Evolutionary conservation across 2,113 vertebrate genomes (phyloP).

Genomic region (Cebus imitator): DNA sequence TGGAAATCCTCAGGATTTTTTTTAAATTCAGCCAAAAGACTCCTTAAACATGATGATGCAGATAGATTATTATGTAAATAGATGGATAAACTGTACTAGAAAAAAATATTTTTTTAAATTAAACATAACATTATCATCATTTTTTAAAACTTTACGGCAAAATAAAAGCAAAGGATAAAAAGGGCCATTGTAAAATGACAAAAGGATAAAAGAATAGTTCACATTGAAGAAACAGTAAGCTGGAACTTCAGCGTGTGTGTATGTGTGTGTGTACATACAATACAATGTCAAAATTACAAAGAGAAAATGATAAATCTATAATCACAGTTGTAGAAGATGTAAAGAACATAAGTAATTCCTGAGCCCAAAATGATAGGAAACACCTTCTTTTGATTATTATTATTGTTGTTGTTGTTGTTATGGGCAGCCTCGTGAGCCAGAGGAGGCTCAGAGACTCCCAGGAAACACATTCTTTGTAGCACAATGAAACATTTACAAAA

Average conservation of each 20-base stretch:
- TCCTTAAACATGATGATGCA: neutral
- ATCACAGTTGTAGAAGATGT: neutral
- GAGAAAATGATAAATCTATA: constrained; percentile 14
- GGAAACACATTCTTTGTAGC: neutral
- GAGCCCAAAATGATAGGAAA: neutral
- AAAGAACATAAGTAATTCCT: neutral
- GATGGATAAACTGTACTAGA: neutral
- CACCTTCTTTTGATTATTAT: neutral
- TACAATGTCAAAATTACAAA: neutral
- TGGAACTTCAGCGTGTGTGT: neutral
- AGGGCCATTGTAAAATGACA: neutral
- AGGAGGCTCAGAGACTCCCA: neutral
- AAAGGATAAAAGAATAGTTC: neutral
- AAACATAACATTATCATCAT: neutral
- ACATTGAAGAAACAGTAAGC: neutral
- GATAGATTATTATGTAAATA: neutral
- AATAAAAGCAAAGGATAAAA: neutral
- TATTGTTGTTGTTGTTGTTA: too few relatives aligned
- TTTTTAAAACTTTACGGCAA: neutral
- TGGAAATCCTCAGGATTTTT: neutral
- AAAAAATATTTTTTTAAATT: constrained; percentile 28
- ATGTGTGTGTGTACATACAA: neutral
- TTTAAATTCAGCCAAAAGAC: neutral
- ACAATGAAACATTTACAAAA: neutral
- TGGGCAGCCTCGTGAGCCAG: too few relatives aligned